Evolutionary conservation across 92 coral and sea anemone species (phyloP).

Genomic region (Zoanthus solanderi): DNA sequence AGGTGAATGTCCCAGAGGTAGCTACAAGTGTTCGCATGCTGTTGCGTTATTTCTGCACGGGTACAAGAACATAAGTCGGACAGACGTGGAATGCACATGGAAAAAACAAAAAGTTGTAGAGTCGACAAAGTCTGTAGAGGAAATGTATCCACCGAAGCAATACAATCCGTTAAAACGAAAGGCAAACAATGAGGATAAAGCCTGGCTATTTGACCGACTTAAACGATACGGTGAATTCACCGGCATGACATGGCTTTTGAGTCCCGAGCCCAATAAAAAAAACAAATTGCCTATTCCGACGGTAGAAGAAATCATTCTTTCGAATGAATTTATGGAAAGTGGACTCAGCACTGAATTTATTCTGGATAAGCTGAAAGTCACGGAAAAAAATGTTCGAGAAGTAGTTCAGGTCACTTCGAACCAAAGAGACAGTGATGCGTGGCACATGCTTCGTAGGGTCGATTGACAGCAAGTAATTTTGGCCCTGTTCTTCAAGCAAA

Average conservation of each 20-base stretch:
- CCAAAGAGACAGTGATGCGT: constrained; percentile 23
- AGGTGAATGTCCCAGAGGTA: constrained; percentile 48
- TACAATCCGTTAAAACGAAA: constrained; percentile 22
- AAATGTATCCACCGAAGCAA: constrained; percentile 42
- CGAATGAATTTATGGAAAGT: constrained; percentile 39
- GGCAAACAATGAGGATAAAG: constrained; percentile 35
- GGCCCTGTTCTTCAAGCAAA: constrained; percentile 12
- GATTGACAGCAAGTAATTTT: constrained; percentile 12
- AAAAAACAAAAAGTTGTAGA: constrained; percentile 19
- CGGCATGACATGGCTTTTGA: constrained; percentile 37
- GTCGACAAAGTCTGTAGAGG: constrained; percentile 48
- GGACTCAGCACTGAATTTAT: constrained; percentile 39
- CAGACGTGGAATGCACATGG: constrained; percentile 39
- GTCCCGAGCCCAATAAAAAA: constrained; percentile 45
- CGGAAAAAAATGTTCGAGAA: not conserved
- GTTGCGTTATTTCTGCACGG: constrained; percentile 34
- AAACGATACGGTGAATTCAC: constrained; percentile 42
- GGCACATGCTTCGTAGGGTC: constrained; percentile 17
- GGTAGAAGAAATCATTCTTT: constrained; percentile 46
- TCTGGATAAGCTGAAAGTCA: not conserved
- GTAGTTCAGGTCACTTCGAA: not conserved
- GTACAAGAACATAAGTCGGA: constrained; percentile 36
- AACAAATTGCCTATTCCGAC: constrained; percentile 38
- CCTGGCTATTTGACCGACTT: constrained; percentile 38
- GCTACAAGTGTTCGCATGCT: constrained; percentile 39